These are phyloP conservation scores for Dreissena polymorpha DNA, from an alignment of 1,140 invertebrate species.

Conservation along the genomic window DNA sequence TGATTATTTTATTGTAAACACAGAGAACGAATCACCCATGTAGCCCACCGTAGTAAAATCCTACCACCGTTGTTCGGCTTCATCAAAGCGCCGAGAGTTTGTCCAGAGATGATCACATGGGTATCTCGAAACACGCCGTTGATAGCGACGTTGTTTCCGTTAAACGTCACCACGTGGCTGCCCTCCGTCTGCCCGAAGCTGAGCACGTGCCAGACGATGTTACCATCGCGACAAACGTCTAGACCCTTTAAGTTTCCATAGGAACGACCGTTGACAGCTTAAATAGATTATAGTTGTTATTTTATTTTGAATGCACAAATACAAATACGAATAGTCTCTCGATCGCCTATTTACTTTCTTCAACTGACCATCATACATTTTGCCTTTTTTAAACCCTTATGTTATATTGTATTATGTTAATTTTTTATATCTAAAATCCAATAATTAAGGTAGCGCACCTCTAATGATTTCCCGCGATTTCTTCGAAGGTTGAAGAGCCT, in stretches of 20 bases:
- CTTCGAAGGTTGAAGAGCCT: too few relatives aligned
- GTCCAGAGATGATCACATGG: conserved; percentile 69
- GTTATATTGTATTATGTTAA: too few relatives aligned
- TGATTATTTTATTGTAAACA: too few relatives aligned
- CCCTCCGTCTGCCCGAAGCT: conserved; percentile 64
- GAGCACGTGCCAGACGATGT: conserved; percentile 73
- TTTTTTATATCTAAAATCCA: too few relatives aligned
- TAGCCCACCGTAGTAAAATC: neutral
- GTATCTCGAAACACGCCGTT: conserved; percentile 63
- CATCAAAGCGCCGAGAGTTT: conserved; percentile 66
- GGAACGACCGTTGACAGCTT: conserved; percentile 68
- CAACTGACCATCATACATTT: too few relatives aligned
- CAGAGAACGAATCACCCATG: too few relatives aligned
- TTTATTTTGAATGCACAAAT: too few relatives aligned
- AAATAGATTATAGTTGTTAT: neutral
- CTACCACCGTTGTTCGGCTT: conserved; percentile 69
- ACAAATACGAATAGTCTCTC: too few relatives aligned
- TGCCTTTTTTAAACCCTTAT: too few relatives aligned
- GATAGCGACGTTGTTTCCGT: conserved; percentile 62
- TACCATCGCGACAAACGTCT: conserved; percentile 71
- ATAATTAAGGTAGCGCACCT: too few relatives aligned
- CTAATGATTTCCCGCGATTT: too few relatives aligned
- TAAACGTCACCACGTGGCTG: conserved; percentile 60
- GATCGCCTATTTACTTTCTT: too few relatives aligned
- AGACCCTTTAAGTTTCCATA: conserved; percentile 73